phyloP scores from a whole-genome alignment of 2,797 vertebrate genomes.

The Gadopsis bispinosus region DNA sequence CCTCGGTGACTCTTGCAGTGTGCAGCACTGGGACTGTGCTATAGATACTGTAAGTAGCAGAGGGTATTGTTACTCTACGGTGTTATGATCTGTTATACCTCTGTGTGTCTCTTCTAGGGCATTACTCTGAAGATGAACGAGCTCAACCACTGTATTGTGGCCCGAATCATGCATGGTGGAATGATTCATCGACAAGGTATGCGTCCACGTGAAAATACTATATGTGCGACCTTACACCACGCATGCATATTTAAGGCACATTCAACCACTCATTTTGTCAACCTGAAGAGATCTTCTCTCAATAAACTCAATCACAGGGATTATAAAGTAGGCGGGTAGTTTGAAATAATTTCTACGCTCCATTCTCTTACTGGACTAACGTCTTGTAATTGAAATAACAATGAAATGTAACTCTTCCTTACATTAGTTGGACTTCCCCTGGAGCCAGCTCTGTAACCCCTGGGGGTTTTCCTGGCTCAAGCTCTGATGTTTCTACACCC shows the following conservation, averaged over 20 bases:
- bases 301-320: neutral
- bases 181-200: constrained; percentile 99
- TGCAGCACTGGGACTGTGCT: neutral
- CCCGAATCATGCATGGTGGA: constrained; percentile 99
- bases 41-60: neutral
- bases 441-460: neutral
- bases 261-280: neutral
- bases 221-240: neutral
- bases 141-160: constrained; percentile 98
- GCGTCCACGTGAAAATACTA: neutral
- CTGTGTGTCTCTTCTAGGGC: constrained; percentile 83
- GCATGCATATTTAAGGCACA: neutral
- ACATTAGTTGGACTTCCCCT: neutral
- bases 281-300: neutral
- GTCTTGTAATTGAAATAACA: constrained; percentile 6
- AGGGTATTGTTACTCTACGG: too few species aligned
- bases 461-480: constrained; percentile 4
- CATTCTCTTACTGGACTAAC: neutral
- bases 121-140: constrained; percentile 99
- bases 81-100: neutral
- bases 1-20: neutral
- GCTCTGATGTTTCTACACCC: neutral
- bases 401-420: constrained; percentile 29
- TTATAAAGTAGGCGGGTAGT: neutral
- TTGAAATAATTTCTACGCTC: neutral